Evolutionary conservation across 2,113 vertebrate species (phyloP), one percentile per base, ranked within the genome.

Genomic region (Dolichotis patagonum): DNA sequence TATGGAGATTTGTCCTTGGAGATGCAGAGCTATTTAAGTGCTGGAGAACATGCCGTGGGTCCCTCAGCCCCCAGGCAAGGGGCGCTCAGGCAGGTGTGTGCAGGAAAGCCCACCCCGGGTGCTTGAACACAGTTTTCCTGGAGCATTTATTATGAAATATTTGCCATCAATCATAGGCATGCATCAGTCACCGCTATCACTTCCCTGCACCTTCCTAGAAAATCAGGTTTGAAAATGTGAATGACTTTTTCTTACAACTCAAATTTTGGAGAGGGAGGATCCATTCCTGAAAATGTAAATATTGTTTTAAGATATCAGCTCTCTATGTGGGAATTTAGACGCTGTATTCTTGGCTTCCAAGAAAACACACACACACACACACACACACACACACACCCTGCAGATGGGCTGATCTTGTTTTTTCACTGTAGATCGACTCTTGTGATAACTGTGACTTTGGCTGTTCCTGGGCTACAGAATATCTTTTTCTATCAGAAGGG

Each of bases 171-270:
- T 26, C 4, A 11, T 5, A 30, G 58, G 73, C 78, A 96, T 58
- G 92, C 43, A 32, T 65, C 6, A 52, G 11, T 88, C 26, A 11
- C 32, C 78, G 41, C 52, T 5, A 17, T 73, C 0, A 9, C 28
- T 90, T 94, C 32, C 58, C 30, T 52, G 28, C 85, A 12, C 71
- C 88, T 94, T 90, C 77, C 63, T 93, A 73, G 88, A 65, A 84
- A 83, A 81, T 84, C 20, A 65, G 38, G 22, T 85, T 85, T 81
- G 73, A 92, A 96, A 90, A 71, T 69, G 35, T 86, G 65, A 69
- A 80, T 93, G n/a, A 54, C 60, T 93, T 91, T 75, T 95, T 32
- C 54, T 60, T 83, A 90, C 43, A 41, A 58, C n/a, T 56, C 43
- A 95, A 73, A 35, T 80, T 60, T 80, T 41, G 56, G 73, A 75